Percentiles rank a stretch among this genome's conserved stretches.
Conservation (phyloP, 2,797 vertebrate genomes). For the Macropodus opercularis region DNA sequence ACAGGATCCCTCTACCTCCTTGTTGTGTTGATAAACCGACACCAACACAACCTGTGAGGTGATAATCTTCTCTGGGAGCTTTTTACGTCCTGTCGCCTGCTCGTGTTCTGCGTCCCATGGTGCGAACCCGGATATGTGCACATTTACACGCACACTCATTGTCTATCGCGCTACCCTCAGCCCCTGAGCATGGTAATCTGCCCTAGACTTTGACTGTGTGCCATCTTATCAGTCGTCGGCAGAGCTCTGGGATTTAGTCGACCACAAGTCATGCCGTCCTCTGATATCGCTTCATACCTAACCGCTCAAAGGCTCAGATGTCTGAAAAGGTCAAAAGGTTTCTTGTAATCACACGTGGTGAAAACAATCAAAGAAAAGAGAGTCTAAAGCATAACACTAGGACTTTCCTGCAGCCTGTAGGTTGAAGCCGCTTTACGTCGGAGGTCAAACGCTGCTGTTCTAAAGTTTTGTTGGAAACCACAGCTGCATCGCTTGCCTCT, state of each 20-base stretch:
- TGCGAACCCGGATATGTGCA: constrained; percentile 44
- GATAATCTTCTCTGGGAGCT: background rate
- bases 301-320: constrained; percentile 45
- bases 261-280: constrained; percentile 48
- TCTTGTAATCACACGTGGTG: constrained; percentile 52
- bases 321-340: constrained; percentile 66
- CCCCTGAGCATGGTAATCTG: constrained; percentile 50
- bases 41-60: background rate
- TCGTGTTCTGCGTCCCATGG: constrained; percentile 17
- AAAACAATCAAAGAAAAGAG: background rate
- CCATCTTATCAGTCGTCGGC: constrained; percentile 60
- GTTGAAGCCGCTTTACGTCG: constrained; percentile 1
- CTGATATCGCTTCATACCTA: constrained; percentile 46
- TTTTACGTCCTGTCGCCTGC: no score
- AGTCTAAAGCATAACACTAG: no score
- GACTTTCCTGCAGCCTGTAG: background rate
- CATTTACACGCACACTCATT: constrained; percentile 19
- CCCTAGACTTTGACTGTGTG: constrained; percentile 47
- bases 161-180: constrained; percentile 20
- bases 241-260: constrained; percentile 47
- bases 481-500: constrained; percentile 3
- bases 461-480: constrained; percentile 11
- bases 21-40: no score
- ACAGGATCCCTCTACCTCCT: no score
- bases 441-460: constrained; percentile 8